phyloP scores from a whole-genome alignment of 2,888 invertebrate species.

The Abrostola triplasia region DNA sequence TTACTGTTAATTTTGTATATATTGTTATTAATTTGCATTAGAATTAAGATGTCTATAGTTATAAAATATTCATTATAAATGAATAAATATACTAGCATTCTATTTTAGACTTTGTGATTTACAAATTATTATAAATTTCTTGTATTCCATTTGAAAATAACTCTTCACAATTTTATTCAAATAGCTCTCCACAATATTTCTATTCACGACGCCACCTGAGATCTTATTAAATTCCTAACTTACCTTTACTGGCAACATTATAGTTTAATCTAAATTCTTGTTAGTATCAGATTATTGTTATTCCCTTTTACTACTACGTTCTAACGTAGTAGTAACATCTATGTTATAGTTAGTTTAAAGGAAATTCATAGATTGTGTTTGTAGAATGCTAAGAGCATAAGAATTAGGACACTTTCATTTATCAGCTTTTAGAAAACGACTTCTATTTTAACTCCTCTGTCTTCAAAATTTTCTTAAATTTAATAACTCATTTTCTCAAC shows the following conservation, averaged over 20 bases:
- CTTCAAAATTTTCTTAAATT: no score
- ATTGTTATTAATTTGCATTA: no score
- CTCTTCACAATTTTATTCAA: slow-evolving; percentile 3
- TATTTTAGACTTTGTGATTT: no score
- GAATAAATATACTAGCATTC: no score
- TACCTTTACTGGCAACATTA: slow-evolving; percentile 7
- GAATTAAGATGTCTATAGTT: no score
- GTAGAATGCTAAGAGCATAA: not conserved
- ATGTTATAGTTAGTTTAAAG: not conserved
- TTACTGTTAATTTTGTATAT: no score
- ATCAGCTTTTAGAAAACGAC: not conserved
- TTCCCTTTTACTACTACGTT: slow-evolving; percentile 2
- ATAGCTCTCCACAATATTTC: slow-evolving; percentile 7
- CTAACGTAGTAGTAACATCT: no score
- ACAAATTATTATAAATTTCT: no score
- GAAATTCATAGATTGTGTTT: not conserved
- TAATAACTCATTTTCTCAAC: no score
- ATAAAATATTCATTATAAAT: no score
- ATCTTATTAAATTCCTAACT: slow-evolving; percentile 19
- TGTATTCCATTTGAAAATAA: no score
- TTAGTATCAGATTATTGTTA: slow-evolving; percentile 5
- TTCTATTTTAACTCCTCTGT: no score
- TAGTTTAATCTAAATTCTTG: slow-evolving; percentile 13
- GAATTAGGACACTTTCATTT: not conserved
- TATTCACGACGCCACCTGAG: not conserved